Evolutionary conservation across 2,888 invertebrate species (phyloP).

Genomic region (Drosophila peninsularis): DNA sequence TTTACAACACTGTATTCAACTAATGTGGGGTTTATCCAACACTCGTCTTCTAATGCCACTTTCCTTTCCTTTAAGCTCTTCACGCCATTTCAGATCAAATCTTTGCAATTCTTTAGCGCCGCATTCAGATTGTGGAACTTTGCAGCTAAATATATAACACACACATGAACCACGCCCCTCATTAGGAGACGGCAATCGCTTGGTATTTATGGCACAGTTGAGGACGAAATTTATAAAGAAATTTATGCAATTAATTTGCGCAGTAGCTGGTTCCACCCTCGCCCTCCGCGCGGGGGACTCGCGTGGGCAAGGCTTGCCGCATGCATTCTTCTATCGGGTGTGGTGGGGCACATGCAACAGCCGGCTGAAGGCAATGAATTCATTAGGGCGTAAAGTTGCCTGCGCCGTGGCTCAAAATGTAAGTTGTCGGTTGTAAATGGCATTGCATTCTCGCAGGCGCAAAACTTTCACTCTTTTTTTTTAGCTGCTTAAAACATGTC

Average conservation of each 20-base stretch:
- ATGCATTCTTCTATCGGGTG: conserved; percentile 16
- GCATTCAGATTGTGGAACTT: background rate
- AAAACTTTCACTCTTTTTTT: conserved; percentile 35
- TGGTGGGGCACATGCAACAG: conserved; percentile 15
- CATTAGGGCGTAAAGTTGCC: conserved; percentile 19
- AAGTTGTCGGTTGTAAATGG: conserved; percentile 20
- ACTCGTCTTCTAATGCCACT: background rate
- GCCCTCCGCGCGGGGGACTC: background rate
- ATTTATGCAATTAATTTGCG: conserved; percentile 57
- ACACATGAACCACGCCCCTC: background rate
- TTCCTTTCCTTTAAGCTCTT: background rate
- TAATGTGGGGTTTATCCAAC: background rate
- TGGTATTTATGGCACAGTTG: conserved; percentile 29
- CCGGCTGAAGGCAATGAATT: conserved; percentile 28
- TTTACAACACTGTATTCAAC: background rate
- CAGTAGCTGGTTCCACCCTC: background rate
- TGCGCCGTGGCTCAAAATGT: conserved; percentile 13
- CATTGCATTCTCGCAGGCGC: conserved; percentile 23
- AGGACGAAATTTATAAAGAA: conserved; percentile 41
- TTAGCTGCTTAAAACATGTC: conserved; percentile 8
- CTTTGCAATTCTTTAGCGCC: conserved; percentile 2
- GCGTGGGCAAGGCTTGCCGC: conserved; percentile 30
- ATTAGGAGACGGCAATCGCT: background rate
- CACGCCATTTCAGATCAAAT: conserved; percentile 18
- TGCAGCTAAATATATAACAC: conserved; percentile 11